phyloP scores from a whole-genome alignment of 2,888 invertebrate genomes.

The Heliconius cydno region DNA sequence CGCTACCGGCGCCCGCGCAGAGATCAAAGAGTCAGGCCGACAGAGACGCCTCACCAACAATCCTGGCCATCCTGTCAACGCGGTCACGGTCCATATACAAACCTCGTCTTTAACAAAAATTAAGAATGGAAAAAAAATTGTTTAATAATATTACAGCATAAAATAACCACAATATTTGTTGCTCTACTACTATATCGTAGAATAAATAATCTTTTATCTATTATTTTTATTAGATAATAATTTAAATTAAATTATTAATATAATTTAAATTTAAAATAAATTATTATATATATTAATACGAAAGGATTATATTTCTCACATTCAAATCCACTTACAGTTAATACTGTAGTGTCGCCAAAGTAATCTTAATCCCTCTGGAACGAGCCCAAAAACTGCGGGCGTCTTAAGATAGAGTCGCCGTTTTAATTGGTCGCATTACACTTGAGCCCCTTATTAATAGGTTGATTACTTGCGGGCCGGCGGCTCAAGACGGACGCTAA shows the following conservation, averaged over 20 bases:
- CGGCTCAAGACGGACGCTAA: slow-evolving; percentile 52
- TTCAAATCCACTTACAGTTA: slow-evolving; percentile 53
- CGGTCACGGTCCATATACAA: slow-evolving; percentile 73
- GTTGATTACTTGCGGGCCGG: slow-evolving; percentile 79
- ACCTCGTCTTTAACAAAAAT: slow-evolving; percentile 72
- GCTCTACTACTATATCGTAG: too few species aligned
- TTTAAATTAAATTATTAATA: too few species aligned
- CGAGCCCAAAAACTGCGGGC: slow-evolving; percentile 80
- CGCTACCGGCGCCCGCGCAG: slow-evolving; percentile 76
- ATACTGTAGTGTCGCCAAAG: slow-evolving; percentile 61
- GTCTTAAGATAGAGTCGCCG: slow-evolving; percentile 78
- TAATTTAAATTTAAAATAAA: too few species aligned
- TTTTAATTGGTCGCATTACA: slow-evolving; percentile 82
- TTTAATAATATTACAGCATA: too few species aligned
- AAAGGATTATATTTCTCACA: slow-evolving; percentile 36
- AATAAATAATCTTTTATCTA: too few species aligned
- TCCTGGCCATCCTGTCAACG: slow-evolving; percentile 74
- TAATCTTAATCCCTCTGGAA: slow-evolving; percentile 76
- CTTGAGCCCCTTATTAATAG: slow-evolving; percentile 81
- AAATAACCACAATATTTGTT: too few species aligned
- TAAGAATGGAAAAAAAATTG: slow-evolving; percentile 60
- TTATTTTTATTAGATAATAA: too few species aligned
- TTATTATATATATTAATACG: too few species aligned
- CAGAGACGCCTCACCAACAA: slow-evolving; percentile 68
- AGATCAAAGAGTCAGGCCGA: slow-evolving; percentile 73